Percentiles rank a stretch among this genome's conserved stretches.
These are phyloP conservation scores for Cheilinus undulatus DNA, from an alignment of 2,113 vertebrate genomes.

Conservation along the genomic window DNA sequence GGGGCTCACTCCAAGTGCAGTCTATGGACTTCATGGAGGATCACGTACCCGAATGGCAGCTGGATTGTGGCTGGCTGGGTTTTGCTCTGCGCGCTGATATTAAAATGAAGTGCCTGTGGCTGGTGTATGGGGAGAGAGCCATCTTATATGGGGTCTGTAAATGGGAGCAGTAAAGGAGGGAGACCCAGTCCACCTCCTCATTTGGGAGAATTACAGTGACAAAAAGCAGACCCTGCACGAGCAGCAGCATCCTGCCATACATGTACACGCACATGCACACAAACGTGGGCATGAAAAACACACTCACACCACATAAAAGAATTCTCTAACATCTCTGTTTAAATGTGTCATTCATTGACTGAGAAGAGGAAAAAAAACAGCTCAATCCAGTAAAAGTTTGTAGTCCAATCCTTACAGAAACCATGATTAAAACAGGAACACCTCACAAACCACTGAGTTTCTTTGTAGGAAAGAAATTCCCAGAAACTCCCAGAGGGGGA, in stretches of 20 bases:
- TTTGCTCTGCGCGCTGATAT: slow-evolving; percentile 49
- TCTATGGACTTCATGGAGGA: slow-evolving; percentile 15
- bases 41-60: slow-evolving; percentile 38
- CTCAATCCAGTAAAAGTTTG: slow-evolving; percentile 43
- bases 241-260: slow-evolving; percentile 57
- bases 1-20: slow-evolving; percentile 29
- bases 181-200: slow-evolving; percentile 69
- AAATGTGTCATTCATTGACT: slow-evolving; percentile 43
- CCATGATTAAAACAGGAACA: slow-evolving; percentile 65
- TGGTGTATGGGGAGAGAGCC: slow-evolving; percentile 57
- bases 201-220: slow-evolving; percentile 77
- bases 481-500: slow-evolving; percentile 48
- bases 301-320: slow-evolving; percentile 10
- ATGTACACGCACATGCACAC: slow-evolving; percentile 14
- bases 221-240: slow-evolving; percentile 61
- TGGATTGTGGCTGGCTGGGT: slow-evolving; percentile 24
- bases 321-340: slow-evolving; percentile 44
- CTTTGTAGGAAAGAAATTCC: slow-evolving; percentile 44
- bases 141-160: slow-evolving; percentile 70
- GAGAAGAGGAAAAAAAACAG: not conserved
- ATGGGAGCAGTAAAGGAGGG: slow-evolving; percentile 63
- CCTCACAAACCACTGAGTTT: slow-evolving; percentile 56
- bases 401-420: slow-evolving; percentile 24
- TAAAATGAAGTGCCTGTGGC: slow-evolving; percentile 74
- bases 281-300: slow-evolving; percentile 33